Base-by-base conservation (phyloP, 1,140 invertebrate species). In the Elysia chlorotica region DNA sequence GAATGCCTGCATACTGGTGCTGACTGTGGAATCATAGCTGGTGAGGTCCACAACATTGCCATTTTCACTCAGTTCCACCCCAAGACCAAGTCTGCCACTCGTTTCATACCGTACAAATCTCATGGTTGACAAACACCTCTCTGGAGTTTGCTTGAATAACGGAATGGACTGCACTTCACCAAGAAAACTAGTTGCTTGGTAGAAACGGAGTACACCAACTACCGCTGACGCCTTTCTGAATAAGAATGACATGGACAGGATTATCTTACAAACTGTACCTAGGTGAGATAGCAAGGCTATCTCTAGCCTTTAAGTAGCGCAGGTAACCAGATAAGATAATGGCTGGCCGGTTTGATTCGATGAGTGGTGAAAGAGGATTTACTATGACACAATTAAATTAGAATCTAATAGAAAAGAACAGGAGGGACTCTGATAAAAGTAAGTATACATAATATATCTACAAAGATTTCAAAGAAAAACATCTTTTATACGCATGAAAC, bases 21-120 rank as follows among this genome's bases (percentile, higher is more conserved):
- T 78, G 10, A 85, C 67, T 10, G 57, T 70, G 23, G 76, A 23
- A 65, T 84, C 77, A 38, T 68, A 79, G 19, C 63, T 73, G 25
- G 70, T 75, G 53, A 85, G 66, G 59, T 85, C 82, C 10, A 84
- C 79, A 25, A 84, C 74, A 33, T 83, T 80, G 25, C 82, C 83
- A 30, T 75, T 78, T n/a, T 76, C 76, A 23, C 36, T 25, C 23
- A 79, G 57, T 66, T 84, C 80, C 14, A 84, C 77, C 3, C 83
- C 82, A 36, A 83, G 61, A 2, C 67, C 72, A 19, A 54, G 59
- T 14, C 65, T 67, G 2, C 76, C 77, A 69, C 71, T 75, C 37
- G 59, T 63, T 38, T 78, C 62, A 78, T 84, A 85, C 56, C 83
- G 83, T 19, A 85, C 79, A 75, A 83, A 78, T 38, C 82, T 69